A percentile compares a stretch with the other conserved stretches of the same genome.
Evolutionary conservation across 64 coral and sea anemone species (phyloP).

Genomic region (Actinia tenebrosa): DNA sequence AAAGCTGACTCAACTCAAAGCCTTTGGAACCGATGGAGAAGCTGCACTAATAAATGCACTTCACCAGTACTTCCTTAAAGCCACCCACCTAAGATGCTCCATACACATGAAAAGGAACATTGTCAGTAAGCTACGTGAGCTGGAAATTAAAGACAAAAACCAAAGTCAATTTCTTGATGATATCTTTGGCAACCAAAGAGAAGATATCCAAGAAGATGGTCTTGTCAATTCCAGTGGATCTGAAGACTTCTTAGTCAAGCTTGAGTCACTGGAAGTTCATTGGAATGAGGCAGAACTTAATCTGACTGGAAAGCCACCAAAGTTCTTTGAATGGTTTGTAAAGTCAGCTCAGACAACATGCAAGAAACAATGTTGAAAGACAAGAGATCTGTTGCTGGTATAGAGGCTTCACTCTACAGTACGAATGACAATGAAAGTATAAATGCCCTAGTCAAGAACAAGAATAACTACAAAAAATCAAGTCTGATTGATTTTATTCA

Average conservation of each 20-base stretch:
- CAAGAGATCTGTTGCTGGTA: conserved; percentile 12
- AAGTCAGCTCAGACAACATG: conserved; percentile 22
- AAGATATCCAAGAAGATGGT: neutral
- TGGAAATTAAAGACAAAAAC: conserved; percentile 11
- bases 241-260: conserved; percentile 24
- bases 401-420: conserved; percentile 16
- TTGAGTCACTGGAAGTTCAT: conserved; percentile 19
- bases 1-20: neutral
- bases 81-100: conserved; percentile 16
- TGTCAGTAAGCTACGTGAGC: neutral
- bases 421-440: conserved; percentile 43
- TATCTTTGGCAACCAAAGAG: conserved; percentile 18
- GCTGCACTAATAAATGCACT: conserved; percentile 27
- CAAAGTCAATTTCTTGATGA: conserved; percentile 11
- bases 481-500: conserved; percentile 18
- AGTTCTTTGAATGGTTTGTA: conserved; percentile 53
- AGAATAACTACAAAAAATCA: conserved; percentile 20
- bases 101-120: conserved; percentile 38
- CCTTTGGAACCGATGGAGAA: conserved; percentile 44
- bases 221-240: conserved; percentile 15
- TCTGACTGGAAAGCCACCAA: conserved; percentile 27
- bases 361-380: conserved; percentile 22
- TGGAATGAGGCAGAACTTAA: conserved; percentile 27
- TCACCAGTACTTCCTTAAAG: conserved; percentile 14
- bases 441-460: conserved; percentile 32